Base-by-base conservation (phyloP, 2,113 vertebrate species). In the Prunella fulvescens region DNA sequence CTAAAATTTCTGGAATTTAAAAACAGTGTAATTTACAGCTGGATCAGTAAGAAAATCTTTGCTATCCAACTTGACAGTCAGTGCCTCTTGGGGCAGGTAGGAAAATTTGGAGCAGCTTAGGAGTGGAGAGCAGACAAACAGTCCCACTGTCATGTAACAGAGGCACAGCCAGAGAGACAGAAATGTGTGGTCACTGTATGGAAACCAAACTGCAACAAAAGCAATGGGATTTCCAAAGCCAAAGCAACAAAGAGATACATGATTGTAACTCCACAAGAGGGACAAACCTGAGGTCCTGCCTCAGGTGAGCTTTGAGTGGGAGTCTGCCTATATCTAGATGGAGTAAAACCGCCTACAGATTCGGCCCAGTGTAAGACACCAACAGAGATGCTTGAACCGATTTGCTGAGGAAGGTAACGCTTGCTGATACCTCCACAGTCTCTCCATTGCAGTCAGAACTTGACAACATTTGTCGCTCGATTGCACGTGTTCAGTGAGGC, bases 271-370 rank as follows among this genome's bases (percentile, higher is more conserved):
- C 86, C 88, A 84, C 82, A 96, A 88, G 93, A 96, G 80, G 86
- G 72, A 89, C 64, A 93, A 84, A 88, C 65, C 92, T 64, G 92
- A 97, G 97, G 94, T 92, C 92, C 95, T 91, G 95, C 96, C 95
- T 93, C 96, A 95, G 95, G 88, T 53, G 81, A 94, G 78, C 76
- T 88, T 92, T 90, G 83, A 71, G 86, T 50, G 76, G 57, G 70
- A 86, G 62, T 87, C 93, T 92, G 86, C 73, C 91, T 95, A 18
- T 7, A 58, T 37, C 76, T 86, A 82, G 84, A 88, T 77, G 53
- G 79, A 94, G 22, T 73, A 77, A 86, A 95, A 88, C 74, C 6
- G 12, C 91, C 92, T 95, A 56, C 26, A 66, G 83, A 56, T 81
- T 77, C 17, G 6, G 69, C 90, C 82, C 42, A 14, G 60, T 20